Conservation (phyloP, 1,140 invertebrate species). For the Euschistus heros region DNA sequence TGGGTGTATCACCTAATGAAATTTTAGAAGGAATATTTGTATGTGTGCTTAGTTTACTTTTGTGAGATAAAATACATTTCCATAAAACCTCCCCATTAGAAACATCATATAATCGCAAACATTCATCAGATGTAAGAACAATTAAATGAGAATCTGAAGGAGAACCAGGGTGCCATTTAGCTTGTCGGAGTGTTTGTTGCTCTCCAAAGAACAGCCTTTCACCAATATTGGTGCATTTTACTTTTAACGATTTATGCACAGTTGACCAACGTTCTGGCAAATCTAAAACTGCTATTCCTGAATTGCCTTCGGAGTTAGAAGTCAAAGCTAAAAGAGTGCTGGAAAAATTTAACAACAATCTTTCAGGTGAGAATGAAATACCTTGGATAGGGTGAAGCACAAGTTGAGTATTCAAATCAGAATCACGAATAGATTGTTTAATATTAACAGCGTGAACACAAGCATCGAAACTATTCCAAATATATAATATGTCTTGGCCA, state of each 20-base stretch:
- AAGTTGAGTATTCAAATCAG: constrained; percentile 18
- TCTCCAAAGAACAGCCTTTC: constrained; percentile 46
- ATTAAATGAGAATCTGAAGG: constrained; percentile 60
- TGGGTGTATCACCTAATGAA: constrained; percentile 65
- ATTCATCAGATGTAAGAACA: constrained; percentile 65
- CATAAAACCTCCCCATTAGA: constrained; percentile 33
- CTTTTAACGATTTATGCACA: constrained; percentile 36
- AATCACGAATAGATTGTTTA: constrained; percentile 16
- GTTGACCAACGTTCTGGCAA: constrained; percentile 40
- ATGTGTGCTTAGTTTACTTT: background rate
- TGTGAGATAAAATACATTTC: constrained; percentile 34
- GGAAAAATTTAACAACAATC: constrained; percentile 39
- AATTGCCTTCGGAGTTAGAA: constrained; percentile 37
- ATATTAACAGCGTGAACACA: constrained; percentile 15
- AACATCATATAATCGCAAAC: constrained; percentile 34
- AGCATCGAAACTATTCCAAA: constrained; percentile 20
- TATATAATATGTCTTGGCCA: constrained; percentile 21
- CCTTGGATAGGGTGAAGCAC: constrained; percentile 37
- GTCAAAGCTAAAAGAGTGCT: constrained; percentile 36
- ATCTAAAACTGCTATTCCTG: constrained; percentile 38
- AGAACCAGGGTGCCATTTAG: constrained; percentile 74
- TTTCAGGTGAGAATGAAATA: constrained; percentile 39
- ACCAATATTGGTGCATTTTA: constrained; percentile 44
- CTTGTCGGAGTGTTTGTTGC: constrained; percentile 38
- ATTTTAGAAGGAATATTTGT: constrained; percentile 33